Conservation (phyloP, 2,113 vertebrate genomes). For the Spea bombifrons region DNA sequence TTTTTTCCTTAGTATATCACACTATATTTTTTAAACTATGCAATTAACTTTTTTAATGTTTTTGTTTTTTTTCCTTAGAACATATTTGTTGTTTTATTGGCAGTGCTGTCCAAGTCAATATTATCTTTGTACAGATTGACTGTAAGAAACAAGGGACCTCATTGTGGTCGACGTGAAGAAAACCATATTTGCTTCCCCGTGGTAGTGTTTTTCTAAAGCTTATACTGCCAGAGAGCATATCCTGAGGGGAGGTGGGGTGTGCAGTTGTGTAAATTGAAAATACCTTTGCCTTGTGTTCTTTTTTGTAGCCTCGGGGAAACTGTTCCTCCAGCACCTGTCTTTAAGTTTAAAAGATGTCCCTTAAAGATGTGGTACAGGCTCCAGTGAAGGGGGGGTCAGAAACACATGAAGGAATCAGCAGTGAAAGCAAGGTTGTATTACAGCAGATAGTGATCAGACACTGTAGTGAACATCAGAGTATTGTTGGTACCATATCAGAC, state of each 20-base stretch:
- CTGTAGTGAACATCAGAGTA: constrained; percentile 22
- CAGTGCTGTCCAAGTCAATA: constrained; percentile 12
- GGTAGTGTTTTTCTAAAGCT: constrained; percentile 33
- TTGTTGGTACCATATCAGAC: constrained; percentile 18
- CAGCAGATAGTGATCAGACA: constrained; percentile 26
- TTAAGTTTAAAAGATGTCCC: constrained; percentile 65
- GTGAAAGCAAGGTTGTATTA: constrained; percentile 28
- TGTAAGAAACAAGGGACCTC: constrained; percentile 27
- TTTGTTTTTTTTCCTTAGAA: not conserved
- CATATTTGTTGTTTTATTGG: not conserved
- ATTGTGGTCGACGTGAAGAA: constrained; percentile 31
- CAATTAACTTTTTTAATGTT: no score
- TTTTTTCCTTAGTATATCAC: no score
- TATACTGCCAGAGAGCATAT: constrained; percentile 37
- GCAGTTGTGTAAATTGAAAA: constrained; percentile 30
- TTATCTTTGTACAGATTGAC: constrained; percentile 24
- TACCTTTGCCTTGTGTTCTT: constrained; percentile 36
- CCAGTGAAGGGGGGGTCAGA: constrained; percentile 64
- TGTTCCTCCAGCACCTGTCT: constrained; percentile 75
- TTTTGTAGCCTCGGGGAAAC: constrained; percentile 60
- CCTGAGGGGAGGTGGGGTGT: constrained; percentile 35
- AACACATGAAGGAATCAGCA: constrained; percentile 65
- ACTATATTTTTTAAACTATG: no score
- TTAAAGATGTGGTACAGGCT: constrained; percentile 60
- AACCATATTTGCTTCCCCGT: constrained; percentile 37